A percentile compares a stretch with the other conserved stretches of the same genome.
These are phyloP conservation scores for Eriosoma lanigerum DNA, from an alignment of 1,140 invertebrate species.

Conservation along the genomic window DNA sequence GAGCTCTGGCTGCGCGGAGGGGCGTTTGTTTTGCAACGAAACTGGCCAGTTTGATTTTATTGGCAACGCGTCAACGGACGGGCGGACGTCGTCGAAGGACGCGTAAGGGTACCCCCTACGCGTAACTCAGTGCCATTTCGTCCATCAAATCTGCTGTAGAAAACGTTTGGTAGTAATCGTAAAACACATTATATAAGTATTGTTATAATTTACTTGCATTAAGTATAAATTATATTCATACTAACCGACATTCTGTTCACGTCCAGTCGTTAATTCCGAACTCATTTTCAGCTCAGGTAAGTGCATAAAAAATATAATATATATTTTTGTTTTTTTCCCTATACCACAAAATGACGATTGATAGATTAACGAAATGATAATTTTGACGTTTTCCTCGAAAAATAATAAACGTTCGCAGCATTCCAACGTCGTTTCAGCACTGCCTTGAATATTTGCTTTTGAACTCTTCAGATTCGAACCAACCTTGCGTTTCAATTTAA, in stretches of 20 bases:
- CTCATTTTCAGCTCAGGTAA: background rate
- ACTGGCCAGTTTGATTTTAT: background rate
- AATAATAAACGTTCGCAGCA: too few relatives aligned
- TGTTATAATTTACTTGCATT: too few relatives aligned
- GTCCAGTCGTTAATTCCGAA: background rate
- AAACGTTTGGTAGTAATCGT: background rate
- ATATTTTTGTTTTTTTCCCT: too few relatives aligned
- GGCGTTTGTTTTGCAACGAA: constrained; percentile 38
- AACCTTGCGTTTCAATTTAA: too few relatives aligned
- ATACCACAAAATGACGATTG: too few relatives aligned
- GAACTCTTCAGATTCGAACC: too few relatives aligned
- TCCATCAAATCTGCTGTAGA: constrained; percentile 36
- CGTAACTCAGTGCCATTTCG: constrained; percentile 42
- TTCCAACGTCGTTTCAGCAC: background rate
- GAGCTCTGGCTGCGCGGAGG: background rate
- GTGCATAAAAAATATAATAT: background rate
- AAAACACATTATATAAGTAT: too few relatives aligned
- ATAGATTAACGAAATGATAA: too few relatives aligned
- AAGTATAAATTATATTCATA: too few relatives aligned
- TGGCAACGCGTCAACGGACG: constrained; percentile 24
- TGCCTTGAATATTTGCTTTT: too few relatives aligned
- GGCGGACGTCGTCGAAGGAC: constrained; percentile 24
- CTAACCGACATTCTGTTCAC: background rate
- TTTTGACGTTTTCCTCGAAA: too few relatives aligned
- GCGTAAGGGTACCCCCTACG: constrained; percentile 18